These are phyloP conservation scores for Euwallacea fornicatus DNA, from an alignment of 1,140 invertebrate genomes.

Conservation along the genomic window DNA sequence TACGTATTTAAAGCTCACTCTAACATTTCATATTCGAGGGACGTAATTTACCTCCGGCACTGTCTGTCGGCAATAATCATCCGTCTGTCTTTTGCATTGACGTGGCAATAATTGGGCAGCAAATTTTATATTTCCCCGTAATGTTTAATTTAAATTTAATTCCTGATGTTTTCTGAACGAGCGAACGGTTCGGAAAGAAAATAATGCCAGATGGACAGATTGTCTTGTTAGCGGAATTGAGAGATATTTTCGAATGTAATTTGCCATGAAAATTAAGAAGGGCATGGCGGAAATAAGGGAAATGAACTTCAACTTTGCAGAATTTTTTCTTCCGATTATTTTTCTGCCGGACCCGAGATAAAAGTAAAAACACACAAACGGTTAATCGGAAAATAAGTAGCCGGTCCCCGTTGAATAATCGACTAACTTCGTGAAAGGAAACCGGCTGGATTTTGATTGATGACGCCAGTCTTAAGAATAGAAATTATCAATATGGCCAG, in stretches of 20 bases:
- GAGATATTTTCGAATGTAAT: conserved; percentile 37
- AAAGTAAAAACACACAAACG: background rate
- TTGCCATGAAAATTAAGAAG: conserved; percentile 38
- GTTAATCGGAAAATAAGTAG: conserved; percentile 21
- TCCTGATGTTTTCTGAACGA: conserved; percentile 38
- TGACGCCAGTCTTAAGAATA: conserved; percentile 27
- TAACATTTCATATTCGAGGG: too few species aligned
- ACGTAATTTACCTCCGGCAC: too few species aligned
- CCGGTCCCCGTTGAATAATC: conserved; percentile 28
- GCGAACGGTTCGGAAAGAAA: conserved; percentile 26
- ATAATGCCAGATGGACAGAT: conserved; percentile 36
- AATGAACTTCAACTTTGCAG: conserved; percentile 4
- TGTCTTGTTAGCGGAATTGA: conserved; percentile 39
- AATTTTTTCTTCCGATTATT: background rate
- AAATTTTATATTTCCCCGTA: conserved; percentile 43
- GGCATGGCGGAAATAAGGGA: conserved; percentile 14
- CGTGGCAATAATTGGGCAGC: conserved; percentile 45
- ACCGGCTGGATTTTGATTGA: conserved; percentile 30
- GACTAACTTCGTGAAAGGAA: conserved; percentile 35
- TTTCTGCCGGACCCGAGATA: background rate
- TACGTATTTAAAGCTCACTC: too few species aligned
- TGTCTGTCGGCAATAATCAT: conserved; percentile 24
- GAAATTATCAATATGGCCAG: conserved; percentile 38
- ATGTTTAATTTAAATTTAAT: conserved; percentile 47
- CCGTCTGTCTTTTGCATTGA: conserved; percentile 46